Conservation (phyloP, 2,888 invertebrate genomes). For the Miltochrista miniata region DNA sequence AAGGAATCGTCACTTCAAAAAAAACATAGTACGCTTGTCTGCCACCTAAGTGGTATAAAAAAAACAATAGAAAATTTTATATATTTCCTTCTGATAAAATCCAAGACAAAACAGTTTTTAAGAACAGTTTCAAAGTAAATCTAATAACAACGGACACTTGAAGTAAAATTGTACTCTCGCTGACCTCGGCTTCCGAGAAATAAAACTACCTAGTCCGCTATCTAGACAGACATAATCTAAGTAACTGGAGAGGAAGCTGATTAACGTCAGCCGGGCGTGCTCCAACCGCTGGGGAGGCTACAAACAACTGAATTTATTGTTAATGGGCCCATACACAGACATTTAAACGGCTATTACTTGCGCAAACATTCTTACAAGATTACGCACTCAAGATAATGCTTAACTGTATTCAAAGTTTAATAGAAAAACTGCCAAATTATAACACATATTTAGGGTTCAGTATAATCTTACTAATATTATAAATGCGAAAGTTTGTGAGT, state of each 20-base stretch:
- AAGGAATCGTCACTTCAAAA: too few relatives aligned
- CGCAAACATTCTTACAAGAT: constrained; percentile 47
- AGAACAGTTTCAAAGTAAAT: constrained; percentile 49
- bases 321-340: constrained; percentile 68
- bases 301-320: constrained; percentile 76
- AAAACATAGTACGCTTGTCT: too few relatives aligned
- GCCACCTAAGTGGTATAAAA: too few relatives aligned
- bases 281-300: constrained; percentile 44
- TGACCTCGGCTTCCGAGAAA: constrained; percentile 52
- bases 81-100: constrained; percentile 38
- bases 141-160: constrained; percentile 55
- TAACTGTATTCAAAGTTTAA: background rate
- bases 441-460: too few relatives aligned
- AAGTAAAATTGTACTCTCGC: constrained; percentile 51
- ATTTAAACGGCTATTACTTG: constrained; percentile 63
- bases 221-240: constrained; percentile 60
- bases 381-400: constrained; percentile 22
- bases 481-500: too few relatives aligned
- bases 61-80: constrained; percentile 13
- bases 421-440: background rate
- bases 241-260: constrained; percentile 67
- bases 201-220: constrained; percentile 49
- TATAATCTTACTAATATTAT: too few relatives aligned
- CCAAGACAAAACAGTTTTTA: constrained; percentile 32
- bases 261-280: constrained; percentile 63